Evolutionary conservation across 1,140 invertebrate species (phyloP), one percentile per base, ranked within the genome.

Genomic region (Drosophila oshimai): DNA sequence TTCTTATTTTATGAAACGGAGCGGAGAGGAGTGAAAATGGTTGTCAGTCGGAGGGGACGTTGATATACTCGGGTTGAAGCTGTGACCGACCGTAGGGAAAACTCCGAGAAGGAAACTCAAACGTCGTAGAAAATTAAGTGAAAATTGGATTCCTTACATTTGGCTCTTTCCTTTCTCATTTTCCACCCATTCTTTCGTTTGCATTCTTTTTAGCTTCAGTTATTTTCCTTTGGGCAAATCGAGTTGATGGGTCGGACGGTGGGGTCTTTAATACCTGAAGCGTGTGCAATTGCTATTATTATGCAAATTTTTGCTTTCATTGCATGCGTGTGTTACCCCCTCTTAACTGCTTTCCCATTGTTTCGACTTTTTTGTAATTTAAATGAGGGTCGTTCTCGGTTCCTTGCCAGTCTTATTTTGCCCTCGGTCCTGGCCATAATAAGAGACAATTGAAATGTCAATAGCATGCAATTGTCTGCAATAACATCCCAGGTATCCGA

Each of bases 241-340:
- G 72, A 68, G 41, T 73, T 58, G 67, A 39, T 44, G 55, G 46
- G 20, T 60, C n/a, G 62, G 57, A 44, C 33, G 57, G 42, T 62
- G 65, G 42, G 62, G 65, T 75, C 65, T 79, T 86, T 73, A 80
- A 76, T 86, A 87, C 80, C 81, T 87, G 80, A 87, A 80, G 72
- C 80, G 81, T 74, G 76, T 86, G 81, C 76, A 87, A 87, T 81
- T 76, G 71, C 72, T 87, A 87, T 86, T 86, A 87, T 86, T 86
- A 86, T 86, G 80, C 81, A 87, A 87, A 86, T 86, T 80, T 76
- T 67, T 58, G 70, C 64, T 74, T 79, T 62, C 74, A 79, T 41
- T 84, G 71, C 79, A 84, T 84, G 80, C 80, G 79, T 84, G 68
- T 83, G 39, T 46, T 47, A 6, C 47, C 31, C 37, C 18, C 3